These are phyloP conservation scores for Nineta flava DNA, from an alignment of 2,888 invertebrate genomes.

Conservation along the genomic window DNA sequence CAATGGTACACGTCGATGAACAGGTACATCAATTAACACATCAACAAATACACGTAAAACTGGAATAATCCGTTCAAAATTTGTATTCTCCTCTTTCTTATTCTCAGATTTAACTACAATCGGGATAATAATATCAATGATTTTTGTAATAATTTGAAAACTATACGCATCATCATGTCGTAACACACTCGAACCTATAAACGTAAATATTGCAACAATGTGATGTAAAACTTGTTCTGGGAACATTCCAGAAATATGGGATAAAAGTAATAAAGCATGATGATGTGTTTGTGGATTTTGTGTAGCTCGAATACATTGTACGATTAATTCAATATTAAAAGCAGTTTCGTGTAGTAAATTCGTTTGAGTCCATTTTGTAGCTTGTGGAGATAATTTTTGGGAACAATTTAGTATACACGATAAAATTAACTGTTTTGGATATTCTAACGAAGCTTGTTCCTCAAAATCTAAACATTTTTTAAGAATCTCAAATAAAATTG, in stretches of 20 bases:
- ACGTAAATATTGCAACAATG: constrained; percentile 93
- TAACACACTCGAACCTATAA: constrained; percentile 87
- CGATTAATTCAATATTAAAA: constrained; percentile 58
- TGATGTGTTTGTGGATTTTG: constrained; percentile 93
- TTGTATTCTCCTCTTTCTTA: constrained; percentile 21
- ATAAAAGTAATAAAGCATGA: constrained; percentile 72
- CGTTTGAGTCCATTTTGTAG: constrained; percentile 28
- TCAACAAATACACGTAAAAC: constrained; percentile 82
- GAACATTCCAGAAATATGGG: constrained; percentile 58
- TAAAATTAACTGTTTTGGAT: constrained; percentile 73
- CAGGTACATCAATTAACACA: constrained; percentile 81
- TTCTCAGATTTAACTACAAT: constrained; percentile 47
- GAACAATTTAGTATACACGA: constrained; percentile 60
- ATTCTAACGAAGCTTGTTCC: constrained; percentile 69
- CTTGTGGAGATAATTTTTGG: constrained; percentile 32
- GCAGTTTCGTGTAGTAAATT: constrained; percentile 32
- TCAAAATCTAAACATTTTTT: constrained; percentile 66
- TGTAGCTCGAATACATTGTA: constrained; percentile 78
- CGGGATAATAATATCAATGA: constrained; percentile 80
- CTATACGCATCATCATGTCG: constrained; percentile 91
- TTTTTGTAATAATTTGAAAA: constrained; percentile 80
- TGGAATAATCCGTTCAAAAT: constrained; percentile 36
- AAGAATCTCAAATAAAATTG: constrained; percentile 59
- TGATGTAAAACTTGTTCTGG: constrained; percentile 80
- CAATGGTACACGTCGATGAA: constrained; percentile 71